Evolutionary conservation across 2,888 invertebrate species (phyloP).

Genomic region (Poecilus cupreus): DNA sequence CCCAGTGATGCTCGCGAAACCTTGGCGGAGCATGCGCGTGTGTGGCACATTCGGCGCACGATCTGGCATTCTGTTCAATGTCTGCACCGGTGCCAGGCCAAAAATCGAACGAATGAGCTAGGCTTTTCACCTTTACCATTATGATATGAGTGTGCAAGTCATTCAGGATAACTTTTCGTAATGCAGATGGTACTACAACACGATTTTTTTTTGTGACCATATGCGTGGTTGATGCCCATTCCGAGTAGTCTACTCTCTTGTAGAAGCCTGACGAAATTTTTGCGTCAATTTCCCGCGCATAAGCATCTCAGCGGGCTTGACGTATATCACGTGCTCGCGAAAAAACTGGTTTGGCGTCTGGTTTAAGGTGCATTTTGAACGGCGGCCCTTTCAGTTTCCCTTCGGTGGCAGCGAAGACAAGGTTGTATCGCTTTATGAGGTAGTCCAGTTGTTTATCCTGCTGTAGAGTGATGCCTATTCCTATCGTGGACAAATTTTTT

Average conservation of each 20-base stretch:
- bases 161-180: no score
- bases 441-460: no score
- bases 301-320: conserved; percentile 58
- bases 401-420: conserved; percentile 62
- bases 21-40: no score
- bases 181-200: no score
- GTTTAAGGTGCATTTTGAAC: conserved; percentile 62
- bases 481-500: neutral
- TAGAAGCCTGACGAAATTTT: no score
- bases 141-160: conserved; percentile 64
- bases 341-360: no score
- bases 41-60: conserved; percentile 61
- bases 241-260: no score
- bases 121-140: conserved; percentile 65
- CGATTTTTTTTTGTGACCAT: conserved; percentile 60
- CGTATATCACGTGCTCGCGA: no score
- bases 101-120: conserved; percentile 62
- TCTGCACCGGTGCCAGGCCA: no score
- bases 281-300: no score
- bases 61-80: conserved; percentile 59
- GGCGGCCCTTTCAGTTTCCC: conserved; percentile 62
- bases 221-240: conserved; percentile 61
- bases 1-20: no score
- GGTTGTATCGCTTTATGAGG: conserved; percentile 51
- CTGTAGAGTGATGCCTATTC: no score